Base-by-base conservation (phyloP, 1,140 invertebrate genomes). In the Diuraphis noxia region DNA sequence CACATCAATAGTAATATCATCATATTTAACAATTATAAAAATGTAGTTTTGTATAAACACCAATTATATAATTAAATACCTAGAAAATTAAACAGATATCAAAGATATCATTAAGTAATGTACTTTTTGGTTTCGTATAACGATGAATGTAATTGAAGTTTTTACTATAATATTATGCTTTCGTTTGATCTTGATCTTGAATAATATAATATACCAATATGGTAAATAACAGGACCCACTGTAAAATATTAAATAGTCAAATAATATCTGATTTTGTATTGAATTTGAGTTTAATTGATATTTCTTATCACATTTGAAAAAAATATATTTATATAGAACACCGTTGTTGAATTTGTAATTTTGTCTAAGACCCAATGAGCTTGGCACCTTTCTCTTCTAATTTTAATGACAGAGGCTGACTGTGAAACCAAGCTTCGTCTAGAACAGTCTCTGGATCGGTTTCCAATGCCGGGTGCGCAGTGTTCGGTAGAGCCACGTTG, bases 381-480 rank as follows among this genome's bases (percentile, higher is more conserved):
- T 91, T 91, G 7, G 89, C 89, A 13, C 89, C 89, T 9, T 91
- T 91, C 0, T 79, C 43, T 36, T 91, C 89, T 19, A 91, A 36
- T 25, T 91, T 46, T 23, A 91, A n/a, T 13, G 77, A n/a, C 77
- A 91, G 13, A 3, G 89, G 89, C 23, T 91, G 89, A 40, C 89
- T 91, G 8, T 91, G 89, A 30, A 91, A 91, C 89, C 89, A 91
- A 4, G 89, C 89, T 40, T 91, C 72, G 10, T 91, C 89, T 23
- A 91, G 13, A 23, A 91, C 17, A 13, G 23, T 0, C 38, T 79
- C 89, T 19, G 89, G 89, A 21, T 91, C 89, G 34, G 3, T 38
- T 13, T 36, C 77, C 34, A 91, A 13, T 23, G 43, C 77, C 6
- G 89, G 89, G 1, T 82, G 89, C 4, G 9, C 36, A 13, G 89